Evolutionary conservation across 2,113 vertebrate species (phyloP).

Genomic region (Chaenogobius annularis): DNA sequence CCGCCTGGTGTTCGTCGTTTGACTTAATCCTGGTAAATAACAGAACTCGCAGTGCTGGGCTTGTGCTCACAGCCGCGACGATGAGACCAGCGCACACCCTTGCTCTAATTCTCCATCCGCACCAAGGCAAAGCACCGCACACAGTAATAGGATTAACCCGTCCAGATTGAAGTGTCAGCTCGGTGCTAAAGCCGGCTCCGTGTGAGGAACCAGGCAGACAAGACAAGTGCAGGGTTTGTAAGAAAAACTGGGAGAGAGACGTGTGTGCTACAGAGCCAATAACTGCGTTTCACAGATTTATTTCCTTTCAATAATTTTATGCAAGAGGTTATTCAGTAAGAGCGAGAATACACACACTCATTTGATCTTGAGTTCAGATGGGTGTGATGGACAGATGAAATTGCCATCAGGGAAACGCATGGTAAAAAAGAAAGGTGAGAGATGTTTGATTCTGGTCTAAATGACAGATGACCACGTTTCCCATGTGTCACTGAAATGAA

Average conservation of each 20-base stretch:
- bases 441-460: too few species aligned
- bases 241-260: conserved; percentile 8
- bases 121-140: conserved; percentile 16
- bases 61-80: conserved; percentile 46
- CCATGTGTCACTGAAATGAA: too few species aligned
- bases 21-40: conserved; percentile 39
- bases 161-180: conserved; percentile 72
- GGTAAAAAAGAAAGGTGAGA: too few species aligned
- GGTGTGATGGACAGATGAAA: too few species aligned
- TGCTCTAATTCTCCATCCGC: conserved; percentile 14
- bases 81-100: conserved; percentile 8
- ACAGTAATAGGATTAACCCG: conserved; percentile 73
- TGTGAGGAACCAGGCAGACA: conserved; percentile 16
- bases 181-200: conserved; percentile 58
- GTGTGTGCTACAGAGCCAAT: neutral
- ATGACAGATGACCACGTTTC: too few species aligned
- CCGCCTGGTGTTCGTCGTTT: conserved; percentile 19
- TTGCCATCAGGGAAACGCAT: too few species aligned
- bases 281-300: neutral
- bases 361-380: too few species aligned
- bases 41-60: conserved; percentile 23
- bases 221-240: neutral
- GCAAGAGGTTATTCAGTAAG: too few species aligned
- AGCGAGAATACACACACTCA: too few species aligned
- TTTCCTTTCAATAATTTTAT: too few species aligned